phyloP scores from a whole-genome alignment of 2,797 vertebrate genomes.

The Sebastolobus alascanus region DNA sequence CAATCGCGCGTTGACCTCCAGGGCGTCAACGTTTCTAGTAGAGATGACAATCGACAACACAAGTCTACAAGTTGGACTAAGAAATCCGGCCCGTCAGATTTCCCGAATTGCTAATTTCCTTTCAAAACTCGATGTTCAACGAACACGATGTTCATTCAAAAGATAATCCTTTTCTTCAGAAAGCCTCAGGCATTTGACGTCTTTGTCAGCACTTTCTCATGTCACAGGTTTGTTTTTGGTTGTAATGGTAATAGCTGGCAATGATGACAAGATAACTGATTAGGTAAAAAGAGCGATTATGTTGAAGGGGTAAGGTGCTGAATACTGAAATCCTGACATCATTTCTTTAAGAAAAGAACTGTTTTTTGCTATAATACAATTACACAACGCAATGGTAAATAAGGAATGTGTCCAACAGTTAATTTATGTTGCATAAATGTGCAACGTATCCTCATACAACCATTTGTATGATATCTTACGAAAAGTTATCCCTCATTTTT shows the following conservation, averaged over 20 bases:
- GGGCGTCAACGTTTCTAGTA: conserved; percentile 63
- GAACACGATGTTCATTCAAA: conserved; percentile 18
- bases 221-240: conserved; percentile 31
- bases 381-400: neutral
- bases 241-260: conserved; percentile 45
- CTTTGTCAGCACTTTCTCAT: conserved; percentile 45
- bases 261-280: conserved; percentile 45
- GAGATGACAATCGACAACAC: conserved; percentile 33
- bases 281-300: conserved; percentile 14
- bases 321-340: conserved; percentile 1
- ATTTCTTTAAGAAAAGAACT: neutral
- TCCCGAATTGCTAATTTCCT: conserved; percentile 22
- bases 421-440: neutral
- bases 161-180: conserved; percentile 22
- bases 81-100: conserved; percentile 14
- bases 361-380: neutral
- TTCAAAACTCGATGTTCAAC: conserved; percentile 3
- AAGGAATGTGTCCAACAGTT: neutral
- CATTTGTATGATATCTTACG: too few relatives aligned
- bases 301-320: neutral
- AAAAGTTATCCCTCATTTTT: too few relatives aligned
- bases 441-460: neutral
- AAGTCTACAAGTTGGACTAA: conserved; percentile 20
- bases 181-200: conserved; percentile 19
- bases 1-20: conserved; percentile 76